These are phyloP conservation scores for Trilocha varians DNA, from an alignment of 2,888 invertebrate genomes.

Conservation along the genomic window DNA sequence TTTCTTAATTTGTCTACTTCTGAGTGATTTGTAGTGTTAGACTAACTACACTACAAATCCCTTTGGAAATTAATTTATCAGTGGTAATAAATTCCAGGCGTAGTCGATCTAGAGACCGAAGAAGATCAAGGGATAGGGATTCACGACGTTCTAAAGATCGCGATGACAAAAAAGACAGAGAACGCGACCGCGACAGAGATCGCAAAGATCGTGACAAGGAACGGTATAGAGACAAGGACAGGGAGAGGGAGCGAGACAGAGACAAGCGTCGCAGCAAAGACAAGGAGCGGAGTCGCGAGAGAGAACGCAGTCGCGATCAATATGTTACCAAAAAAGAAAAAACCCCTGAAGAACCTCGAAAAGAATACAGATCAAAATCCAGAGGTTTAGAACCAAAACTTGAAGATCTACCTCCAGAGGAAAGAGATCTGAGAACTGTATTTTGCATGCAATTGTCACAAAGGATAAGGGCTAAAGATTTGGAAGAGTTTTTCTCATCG, in stretches of 20 bases:
- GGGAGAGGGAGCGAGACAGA: conserved; percentile 31
- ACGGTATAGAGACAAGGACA: conserved; percentile 41
- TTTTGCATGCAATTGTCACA: conserved; percentile 99
- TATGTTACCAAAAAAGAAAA: conserved; percentile 43
- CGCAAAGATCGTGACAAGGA: conserved; percentile 38
- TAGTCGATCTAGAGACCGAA: conserved; percentile 58
- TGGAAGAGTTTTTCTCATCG: conserved; percentile 98
- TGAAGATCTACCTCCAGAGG: conserved; percentile 93
- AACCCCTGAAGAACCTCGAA: conserved; percentile 40
- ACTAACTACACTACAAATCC: no score
- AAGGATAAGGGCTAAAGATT: conserved; percentile 91
- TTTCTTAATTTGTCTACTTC: no score
- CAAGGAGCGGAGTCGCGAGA: conserved; percentile 37
- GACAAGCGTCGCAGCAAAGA: conserved; percentile 47
- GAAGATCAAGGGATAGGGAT: conserved; percentile 76
- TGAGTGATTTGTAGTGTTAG: no score
- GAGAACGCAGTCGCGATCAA: conserved; percentile 34
- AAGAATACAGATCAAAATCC: conserved; percentile 56
- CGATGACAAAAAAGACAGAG: conserved; percentile 60
- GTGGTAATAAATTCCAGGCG: conserved; percentile 31
- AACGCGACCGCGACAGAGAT: conserved; percentile 38
- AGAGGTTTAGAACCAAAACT: conserved; percentile 74
- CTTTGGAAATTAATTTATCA: not conserved
- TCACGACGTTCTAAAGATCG: conserved; percentile 70
- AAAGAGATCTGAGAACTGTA: conserved; percentile 97